These are phyloP conservation scores for Zeuzera pyrina DNA, from an alignment of 2,888 invertebrate species.

Conservation along the genomic window DNA sequence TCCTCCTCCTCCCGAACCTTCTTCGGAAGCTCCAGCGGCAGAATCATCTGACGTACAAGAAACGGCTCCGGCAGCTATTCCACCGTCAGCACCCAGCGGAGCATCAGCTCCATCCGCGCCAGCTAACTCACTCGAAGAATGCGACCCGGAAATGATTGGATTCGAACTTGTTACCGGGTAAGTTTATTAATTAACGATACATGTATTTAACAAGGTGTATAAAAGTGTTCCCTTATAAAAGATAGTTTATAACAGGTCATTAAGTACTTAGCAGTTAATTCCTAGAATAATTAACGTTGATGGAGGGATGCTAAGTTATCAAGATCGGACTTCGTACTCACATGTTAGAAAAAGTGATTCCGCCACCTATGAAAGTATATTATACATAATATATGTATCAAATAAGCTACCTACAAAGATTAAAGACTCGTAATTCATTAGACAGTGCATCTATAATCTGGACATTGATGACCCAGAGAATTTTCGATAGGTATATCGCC, in stretches of 20 bases:
- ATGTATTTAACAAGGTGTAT: too few relatives aligned
- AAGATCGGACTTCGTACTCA: conserved; percentile 35
- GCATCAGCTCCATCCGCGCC: conserved; percentile 68
- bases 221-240: too few relatives aligned
- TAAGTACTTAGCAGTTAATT: too few relatives aligned
- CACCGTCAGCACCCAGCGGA: conserved; percentile 64
- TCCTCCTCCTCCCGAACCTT: conserved; percentile 25
- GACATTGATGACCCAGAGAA: too few relatives aligned
- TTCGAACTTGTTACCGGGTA: conserved; percentile 93
- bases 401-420: too few relatives aligned
- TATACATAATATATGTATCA: too few relatives aligned
- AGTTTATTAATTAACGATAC: conserved; percentile 26
- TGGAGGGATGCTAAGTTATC: conserved; percentile 33
- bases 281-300: too few relatives aligned
- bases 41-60: conserved; percentile 46
- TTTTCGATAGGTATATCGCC: too few relatives aligned
- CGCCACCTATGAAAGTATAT: background rate
- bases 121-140: conserved; percentile 79
- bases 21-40: conserved; percentile 24
- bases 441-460: too few relatives aligned
- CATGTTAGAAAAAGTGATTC: conserved; percentile 27
- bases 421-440: too few relatives aligned
- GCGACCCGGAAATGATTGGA: conserved; percentile 90
- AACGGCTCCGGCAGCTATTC: conserved; percentile 57
- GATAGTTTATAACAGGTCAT: too few relatives aligned